Base-by-base conservation (phyloP, 2,113 vertebrate species). In the Reinhardtius hippoglossoides region DNA sequence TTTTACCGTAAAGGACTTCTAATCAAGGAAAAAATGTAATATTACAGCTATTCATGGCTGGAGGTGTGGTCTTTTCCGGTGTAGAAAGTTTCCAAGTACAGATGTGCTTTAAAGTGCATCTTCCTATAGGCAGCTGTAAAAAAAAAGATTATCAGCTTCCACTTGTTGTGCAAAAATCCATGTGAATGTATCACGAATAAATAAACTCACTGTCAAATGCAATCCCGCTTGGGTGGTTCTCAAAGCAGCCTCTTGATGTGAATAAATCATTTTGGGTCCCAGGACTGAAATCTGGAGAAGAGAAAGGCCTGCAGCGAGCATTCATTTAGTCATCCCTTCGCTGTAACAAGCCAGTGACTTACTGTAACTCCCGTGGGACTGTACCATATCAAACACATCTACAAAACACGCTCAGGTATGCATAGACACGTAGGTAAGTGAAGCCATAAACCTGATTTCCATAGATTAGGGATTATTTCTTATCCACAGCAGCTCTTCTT, bases 1-100 rank as follows among this genome's bases (percentile, higher is more conserved):
- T 87, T 91, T 91, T 76, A 90, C 71, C 88, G 84, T 92, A 90
- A 92, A 93, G 85, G 86, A 85, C 89, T 88, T 87, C 65, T 83
- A 84, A 83, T 91, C 87, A 79, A 79, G 83, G 70, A 67, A 81
- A 76, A 57, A 73, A 54, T n/a, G 74, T 78, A 70, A 80, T 42
- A 66, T 83, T 83, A 65, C 46, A 77, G 74, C 66, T 82, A 70
- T 66, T 88, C 67, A 35, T 68, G 66, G 71, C 58, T 46, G 60
- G 69, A 66, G 61, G 70, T 58, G 74, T 66, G 73, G 66, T 61
- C 71, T 66, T 75, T 60, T 52, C 65, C 12, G 4, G 72, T 60
- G 60, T 40, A 13, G 64, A 63, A 78, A 80, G 67, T 81, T 87
- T 87, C 63, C 59, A 74, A 82, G 82, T 74, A 35, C 78, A 88